A percentile compares a stretch with the other conserved stretches of the same genome.
These are phyloP conservation scores for Mycalesis mineus DNA, from an alignment of 2,888 invertebrate genomes.

Conservation along the genomic window DNA sequence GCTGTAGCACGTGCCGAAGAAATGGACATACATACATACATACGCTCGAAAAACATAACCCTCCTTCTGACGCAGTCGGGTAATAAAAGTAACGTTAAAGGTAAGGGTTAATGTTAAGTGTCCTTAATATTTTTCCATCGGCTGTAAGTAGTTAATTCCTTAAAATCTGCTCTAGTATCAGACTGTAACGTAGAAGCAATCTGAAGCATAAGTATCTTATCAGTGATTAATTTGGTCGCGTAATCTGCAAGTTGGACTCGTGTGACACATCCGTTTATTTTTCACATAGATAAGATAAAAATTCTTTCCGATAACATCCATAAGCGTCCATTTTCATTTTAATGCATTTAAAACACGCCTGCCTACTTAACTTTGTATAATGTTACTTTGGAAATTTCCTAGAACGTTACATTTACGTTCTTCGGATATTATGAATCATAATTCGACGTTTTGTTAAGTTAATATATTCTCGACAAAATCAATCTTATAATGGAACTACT, in stretches of 20 bases:
- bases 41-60: no score
- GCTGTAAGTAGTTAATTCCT: background rate
- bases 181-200: conserved; percentile 3
- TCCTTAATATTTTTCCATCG: background rate
- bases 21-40: no score
- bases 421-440: no score
- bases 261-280: conserved; percentile 58
- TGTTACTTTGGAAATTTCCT: no score
- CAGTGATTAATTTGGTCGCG: conserved; percentile 61
- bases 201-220: conserved; percentile 37
- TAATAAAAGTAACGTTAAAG: background rate
- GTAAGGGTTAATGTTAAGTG: background rate
- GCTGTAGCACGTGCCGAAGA: no score
- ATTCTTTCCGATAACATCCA: conserved; percentile 44
- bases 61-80: no score
- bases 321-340: conserved; percentile 38
- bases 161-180: background rate
- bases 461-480: no score
- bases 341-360: conserved; percentile 16
- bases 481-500: no score
- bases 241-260: conserved; percentile 51
- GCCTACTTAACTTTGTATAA: no score
- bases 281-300: conserved; percentile 64
- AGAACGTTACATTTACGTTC: no score
- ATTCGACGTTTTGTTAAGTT: no score